phyloP scores from a whole-genome alignment of 2,113 vertebrate species.

The Tupaia chinensis region DNA sequence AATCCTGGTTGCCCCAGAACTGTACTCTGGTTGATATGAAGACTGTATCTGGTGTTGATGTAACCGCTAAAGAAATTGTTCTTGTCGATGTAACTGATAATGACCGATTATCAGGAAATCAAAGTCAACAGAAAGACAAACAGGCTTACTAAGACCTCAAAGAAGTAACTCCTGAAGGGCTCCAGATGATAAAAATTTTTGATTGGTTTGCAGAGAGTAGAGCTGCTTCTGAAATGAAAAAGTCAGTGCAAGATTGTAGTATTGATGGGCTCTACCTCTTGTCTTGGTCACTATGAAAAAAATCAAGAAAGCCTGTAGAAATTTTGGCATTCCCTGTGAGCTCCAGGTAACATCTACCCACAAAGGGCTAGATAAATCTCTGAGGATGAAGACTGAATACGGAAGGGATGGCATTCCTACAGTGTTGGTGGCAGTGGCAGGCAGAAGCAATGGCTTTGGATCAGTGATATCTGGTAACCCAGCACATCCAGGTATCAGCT shows the following conservation, averaged over 20 bases:
- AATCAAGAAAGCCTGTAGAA: constrained; percentile 92
- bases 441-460: constrained; percentile 97
- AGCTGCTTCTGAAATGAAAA: constrained; percentile 94
- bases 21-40: constrained; percentile 99
- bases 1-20: constrained; percentile 95
- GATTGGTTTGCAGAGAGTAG: constrained; percentile 98
- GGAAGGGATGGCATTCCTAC: constrained; percentile 97
- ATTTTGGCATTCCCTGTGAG: constrained; percentile 93
- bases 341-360: constrained; percentile 97
- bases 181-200: constrained; percentile 98
- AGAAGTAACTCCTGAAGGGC: constrained; percentile 97
- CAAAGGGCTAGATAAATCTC: constrained; percentile 97
- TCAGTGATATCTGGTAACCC: constrained; percentile 98
- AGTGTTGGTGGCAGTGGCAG: constrained; percentile 97
- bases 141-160: constrained; percentile 91
- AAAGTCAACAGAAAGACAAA: not conserved
- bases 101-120: constrained; percentile 81
- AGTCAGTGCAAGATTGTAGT: constrained; percentile 93
- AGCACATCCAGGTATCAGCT: constrained; percentile 96
- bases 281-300: constrained; percentile 95
- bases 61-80: constrained; percentile 95
- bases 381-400: constrained; percentile 97
- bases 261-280: constrained; percentile 96
- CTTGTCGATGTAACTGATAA: constrained; percentile 99
- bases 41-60: constrained; percentile 97